These are phyloP conservation scores for Apteryx owenii DNA, from an alignment of 2,113 vertebrate genomes.

Conservation along the genomic window DNA sequence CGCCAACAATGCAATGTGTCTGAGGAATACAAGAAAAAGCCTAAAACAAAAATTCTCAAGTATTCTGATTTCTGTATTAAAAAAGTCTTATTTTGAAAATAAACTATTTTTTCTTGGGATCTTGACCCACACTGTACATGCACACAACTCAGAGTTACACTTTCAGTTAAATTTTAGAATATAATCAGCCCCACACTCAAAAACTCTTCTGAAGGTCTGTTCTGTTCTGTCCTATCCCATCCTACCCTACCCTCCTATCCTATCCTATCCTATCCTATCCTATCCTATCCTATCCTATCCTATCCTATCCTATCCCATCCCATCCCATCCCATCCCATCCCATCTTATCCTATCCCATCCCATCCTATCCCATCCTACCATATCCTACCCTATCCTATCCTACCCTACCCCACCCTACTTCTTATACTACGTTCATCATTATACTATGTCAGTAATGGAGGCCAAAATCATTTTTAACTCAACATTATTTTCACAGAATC, in stretches of 20 bases:
- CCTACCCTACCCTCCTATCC: background rate
- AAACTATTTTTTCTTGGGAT: background rate
- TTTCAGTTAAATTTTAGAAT: background rate
- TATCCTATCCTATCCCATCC: background rate
- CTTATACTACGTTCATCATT: background rate
- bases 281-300: rapidly evolving
- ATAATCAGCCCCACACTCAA: background rate
- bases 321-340: too few species aligned
- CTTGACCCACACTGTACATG: background rate
- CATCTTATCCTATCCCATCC: too few species aligned
- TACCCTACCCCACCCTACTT: background rate
- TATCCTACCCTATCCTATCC: background rate
- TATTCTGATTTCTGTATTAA: background rate
- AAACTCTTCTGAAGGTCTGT: background rate
- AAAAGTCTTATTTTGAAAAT: background rate
- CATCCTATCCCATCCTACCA: background rate
- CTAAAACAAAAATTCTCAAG: background rate
- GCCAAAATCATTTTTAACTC: background rate
- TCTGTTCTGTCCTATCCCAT: background rate
- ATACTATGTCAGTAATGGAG: background rate
- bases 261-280: rapidly evolving
- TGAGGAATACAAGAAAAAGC: background rate
- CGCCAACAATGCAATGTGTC: background rate
- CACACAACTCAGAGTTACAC: background rate
- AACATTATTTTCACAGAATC: background rate